Evolutionary conservation across 2,888 invertebrate genomes (phyloP), one percentile per base, ranked within the genome.

Genomic region (Platycheirus rosarum): DNA sequence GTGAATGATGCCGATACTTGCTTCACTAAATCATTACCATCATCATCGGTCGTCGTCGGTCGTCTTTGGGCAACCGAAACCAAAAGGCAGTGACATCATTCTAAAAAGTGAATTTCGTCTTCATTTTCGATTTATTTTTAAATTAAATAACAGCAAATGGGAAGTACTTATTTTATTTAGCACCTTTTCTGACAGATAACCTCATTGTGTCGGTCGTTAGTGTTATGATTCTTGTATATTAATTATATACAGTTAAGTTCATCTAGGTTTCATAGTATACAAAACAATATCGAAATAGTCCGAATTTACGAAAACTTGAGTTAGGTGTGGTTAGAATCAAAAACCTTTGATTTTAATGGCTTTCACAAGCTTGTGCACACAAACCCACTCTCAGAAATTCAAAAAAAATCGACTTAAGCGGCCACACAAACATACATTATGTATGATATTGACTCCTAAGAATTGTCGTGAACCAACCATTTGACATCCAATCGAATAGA

Each of bases 71-170:
- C 23, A 42, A 37, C 35, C 44, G 23, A 63, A 20, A 63, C 48
- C 79, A 40, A 82, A 66, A 70, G 23, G 23, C 65, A 71, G 76
- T 82, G 82, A 82, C 82, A 82, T 82, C 82, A 82, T 82, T 82
- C 68, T 60, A 82, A 82, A 55, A 82, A 82, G 82, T 82, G 76
- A 82, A 82, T 82, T 80, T 76, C 76, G 82, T 57, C 82, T 82
- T 82, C 76, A 82, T 76, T 82, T 82, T 82, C 82, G 76, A 76
- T 82, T 76, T 70, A 35, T 70, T 55, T 68, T 29, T 4, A 82
- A 82, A 82, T 82, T 82, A 82, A 76, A 82, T 76, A 82, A 71
- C 71, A 88, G 89, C 75, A 40, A 60, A 66, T 13, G 23, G 6
- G 35, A 46, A 65, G 60, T 57, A 46, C 53, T 80, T 75, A 44